Evolutionary conservation across 2,113 vertebrate species (phyloP), one percentile per base, ranked within the genome.

Genomic region (Indicator indicator): DNA sequence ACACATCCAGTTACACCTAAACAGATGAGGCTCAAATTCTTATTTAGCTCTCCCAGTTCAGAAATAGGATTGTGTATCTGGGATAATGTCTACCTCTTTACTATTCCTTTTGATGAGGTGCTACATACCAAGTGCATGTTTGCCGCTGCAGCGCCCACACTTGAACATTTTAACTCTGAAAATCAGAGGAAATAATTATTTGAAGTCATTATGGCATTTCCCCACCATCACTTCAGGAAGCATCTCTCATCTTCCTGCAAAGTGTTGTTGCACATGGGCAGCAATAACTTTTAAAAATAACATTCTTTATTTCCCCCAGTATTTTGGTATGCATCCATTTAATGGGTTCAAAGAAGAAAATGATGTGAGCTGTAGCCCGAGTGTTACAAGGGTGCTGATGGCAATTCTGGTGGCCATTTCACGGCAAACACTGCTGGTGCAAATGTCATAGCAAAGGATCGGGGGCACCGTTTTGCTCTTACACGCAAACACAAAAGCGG

Each of bases 331-430:
- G 0, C 14, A n/a, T 42, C 40, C 30, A 63, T 19, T 17, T n/a
- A 10, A 70, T 4, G 0, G 1, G n/a, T 26, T 64, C 16, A 50
- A 26, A 21, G 28, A 20, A 71, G 67, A 79, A 72, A 59, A 69
- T 1, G 0, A 42, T 0, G 0, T 1, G 21, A 77, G 17, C 26
- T 0, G 0, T 33, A 64, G 56, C 6, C 2, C 0, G 5, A 78
- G n/a, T 11, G 79, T 32, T 74, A 72, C 24, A 11, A 26, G 55
- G 83, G 62, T 18, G 40, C 24, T 17, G 48, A 32, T 7, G 33
- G 55, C 5, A 5, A 12, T 54, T 33, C 55, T 11, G 36, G 75
- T 44, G 56, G 42, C 75, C 82, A 13, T 76, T 65, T 56, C 75
- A 36, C 2, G 0, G 42, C 2, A 12, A 73, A 67, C 56, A 8